Base-by-base conservation (phyloP, 2,888 invertebrate genomes). In the Mesorhabditis sp. region DNA sequence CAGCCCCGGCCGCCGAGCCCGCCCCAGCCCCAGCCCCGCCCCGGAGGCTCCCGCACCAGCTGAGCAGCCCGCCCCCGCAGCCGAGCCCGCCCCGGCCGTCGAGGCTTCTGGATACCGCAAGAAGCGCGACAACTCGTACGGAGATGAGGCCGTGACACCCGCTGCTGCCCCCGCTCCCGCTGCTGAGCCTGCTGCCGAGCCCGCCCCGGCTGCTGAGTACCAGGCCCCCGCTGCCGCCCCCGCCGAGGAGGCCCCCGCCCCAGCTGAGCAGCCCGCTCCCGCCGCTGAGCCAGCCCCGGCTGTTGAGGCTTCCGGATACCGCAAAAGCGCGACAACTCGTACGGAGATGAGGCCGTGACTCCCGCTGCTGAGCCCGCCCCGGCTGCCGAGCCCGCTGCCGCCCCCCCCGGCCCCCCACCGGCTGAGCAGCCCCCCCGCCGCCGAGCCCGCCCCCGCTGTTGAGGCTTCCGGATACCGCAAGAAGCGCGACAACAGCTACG, bases 301-400 rank as follows among this genome's bases (percentile, higher is more conserved):
- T 50, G 76, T 76, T 41, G 74, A 74, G 62, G 71, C 67, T 44
- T 74, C 74, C 2, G 76, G 74, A n/a, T 74, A 76, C 61, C 69
- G 76, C 5, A 68, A 69, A 74, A 74, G 66, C 67, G 74, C n/a
- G 72, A 70, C 50, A 74, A 74, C 68, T 68, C 72, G 6, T 77
- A 77, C 65, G 77, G 75, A 67, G 77, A 77, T 62, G 77, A 77
- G 63, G 67, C 72, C 7, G 72, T 74, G 13, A 72, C 73, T 13
- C 75, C 77, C 0, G 72, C 70, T 4, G 69, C 66, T 7, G 76
- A 72, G 13, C 72, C 69, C 13, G 73, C 70, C 15, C 68, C 71
- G 45, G 67, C 68, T 15, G 44, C 65, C 45, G 65, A n/a, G 28
- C 43, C 67, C 42, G 67, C 65, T 15, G 50, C 58, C 7, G 58